Conservation (phyloP, 1,140 invertebrate species). For the Aplysia californica region DNA sequence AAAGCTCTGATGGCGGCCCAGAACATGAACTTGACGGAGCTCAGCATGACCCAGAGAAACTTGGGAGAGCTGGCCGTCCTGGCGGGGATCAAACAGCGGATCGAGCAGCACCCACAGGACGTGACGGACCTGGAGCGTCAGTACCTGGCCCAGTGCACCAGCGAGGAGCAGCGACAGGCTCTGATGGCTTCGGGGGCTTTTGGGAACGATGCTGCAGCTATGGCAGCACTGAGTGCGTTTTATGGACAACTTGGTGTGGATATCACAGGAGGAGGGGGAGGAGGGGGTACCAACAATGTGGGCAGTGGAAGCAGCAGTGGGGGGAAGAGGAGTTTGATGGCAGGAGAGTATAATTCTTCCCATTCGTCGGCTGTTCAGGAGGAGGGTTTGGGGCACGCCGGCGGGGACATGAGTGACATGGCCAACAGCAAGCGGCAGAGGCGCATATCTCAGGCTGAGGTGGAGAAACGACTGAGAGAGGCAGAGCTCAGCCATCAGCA, state of each 20-base stretch:
- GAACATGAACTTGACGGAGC: conserved; percentile 14
- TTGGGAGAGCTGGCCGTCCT: conserved; percentile 32
- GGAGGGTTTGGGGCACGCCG: neutral
- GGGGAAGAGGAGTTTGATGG: neutral
- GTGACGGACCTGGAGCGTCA: conserved; percentile 9
- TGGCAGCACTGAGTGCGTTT: conserved; percentile 26
- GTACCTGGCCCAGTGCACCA: conserved; percentile 22
- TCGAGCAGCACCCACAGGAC: conserved; percentile 27
- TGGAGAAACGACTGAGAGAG: conserved; percentile 12
- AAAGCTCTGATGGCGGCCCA: conserved; percentile 22
- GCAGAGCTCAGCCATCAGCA: conserved; percentile 21
- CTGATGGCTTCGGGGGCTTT: conserved; percentile 28
- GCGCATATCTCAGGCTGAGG: conserved; percentile 25
- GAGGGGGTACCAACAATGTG: too few species aligned
- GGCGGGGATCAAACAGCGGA: conserved; percentile 29
- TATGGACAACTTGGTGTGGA: conserved; percentile 23
- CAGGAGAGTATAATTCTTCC: neutral
- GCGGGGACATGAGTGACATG: neutral
- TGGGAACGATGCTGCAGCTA: conserved; percentile 21
- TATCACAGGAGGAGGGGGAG: neutral
- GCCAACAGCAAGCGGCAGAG: conserved; percentile 14
- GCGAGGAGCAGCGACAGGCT: conserved; percentile 31
- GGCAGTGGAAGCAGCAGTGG: neutral
- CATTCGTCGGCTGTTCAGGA: neutral
- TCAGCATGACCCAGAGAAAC: conserved; percentile 16